A percentile compares a stretch with the other conserved stretches of the same genome.
Conservation (phyloP, 1,140 invertebrate species). For the Drosophila truncata region DNA sequence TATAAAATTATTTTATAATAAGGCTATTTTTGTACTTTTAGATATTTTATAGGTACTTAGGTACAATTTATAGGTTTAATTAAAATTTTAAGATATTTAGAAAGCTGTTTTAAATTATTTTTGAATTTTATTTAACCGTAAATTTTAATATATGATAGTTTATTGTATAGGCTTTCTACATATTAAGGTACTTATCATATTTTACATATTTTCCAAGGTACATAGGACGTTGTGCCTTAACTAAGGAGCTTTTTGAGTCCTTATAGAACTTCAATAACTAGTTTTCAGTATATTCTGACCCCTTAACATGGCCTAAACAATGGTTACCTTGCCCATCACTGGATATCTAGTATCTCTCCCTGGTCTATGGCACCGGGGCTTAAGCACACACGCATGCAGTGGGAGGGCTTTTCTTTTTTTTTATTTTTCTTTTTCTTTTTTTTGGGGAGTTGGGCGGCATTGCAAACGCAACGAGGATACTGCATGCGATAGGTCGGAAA, state of each 20-base stretch:
- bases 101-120: neutral
- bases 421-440: neutral
- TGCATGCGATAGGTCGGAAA: slow-evolving; percentile 83
- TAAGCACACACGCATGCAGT: slow-evolving; percentile 38
- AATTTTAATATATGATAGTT: neutral
- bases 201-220: neutral
- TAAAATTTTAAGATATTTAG: neutral
- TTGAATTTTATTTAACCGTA: neutral
- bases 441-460: slow-evolving; percentile 36
- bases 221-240: too few relatives aligned
- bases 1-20: neutral
- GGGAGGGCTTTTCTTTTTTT: slow-evolving; percentile 16
- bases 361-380: slow-evolving; percentile 6
- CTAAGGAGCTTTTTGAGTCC: neutral
- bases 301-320: neutral
- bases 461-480: slow-evolving; percentile 76
- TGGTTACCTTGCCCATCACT: slow-evolving; percentile 8
- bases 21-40: neutral
- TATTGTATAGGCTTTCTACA: neutral
- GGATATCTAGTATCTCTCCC: slow-evolving; percentile 2
- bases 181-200: neutral
- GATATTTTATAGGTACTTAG: neutral
- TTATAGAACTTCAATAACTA: neutral
- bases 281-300: neutral
- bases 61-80: neutral